These are phyloP conservation scores for Cheirogaleus medius DNA, from an alignment of 2,113 vertebrate species.

Conservation along the genomic window DNA sequence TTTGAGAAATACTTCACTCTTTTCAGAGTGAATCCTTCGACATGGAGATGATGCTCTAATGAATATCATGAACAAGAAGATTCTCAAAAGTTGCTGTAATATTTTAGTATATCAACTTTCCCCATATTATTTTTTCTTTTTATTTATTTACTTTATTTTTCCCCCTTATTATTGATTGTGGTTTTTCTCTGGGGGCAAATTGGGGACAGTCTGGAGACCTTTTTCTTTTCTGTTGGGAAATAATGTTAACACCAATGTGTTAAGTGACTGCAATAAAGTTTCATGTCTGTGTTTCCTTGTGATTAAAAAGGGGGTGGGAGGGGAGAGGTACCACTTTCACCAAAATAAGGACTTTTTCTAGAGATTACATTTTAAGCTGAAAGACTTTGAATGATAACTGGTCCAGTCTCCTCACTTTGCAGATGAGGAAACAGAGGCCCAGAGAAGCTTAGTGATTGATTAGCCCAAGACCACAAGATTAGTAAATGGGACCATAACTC, in stretches of 20 bases:
- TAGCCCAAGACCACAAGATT: neutral
- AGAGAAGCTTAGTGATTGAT: neutral
- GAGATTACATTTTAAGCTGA: neutral
- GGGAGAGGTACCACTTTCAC: conserved; percentile 24
- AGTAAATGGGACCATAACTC: neutral
- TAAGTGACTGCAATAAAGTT: conserved; percentile 75
- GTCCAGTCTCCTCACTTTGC: neutral
- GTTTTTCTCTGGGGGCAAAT: conserved; percentile 14
- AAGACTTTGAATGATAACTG: neutral
- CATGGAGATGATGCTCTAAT: neutral
- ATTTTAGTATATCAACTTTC: conserved; percentile 37
- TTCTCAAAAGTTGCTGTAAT: conserved; percentile 20
- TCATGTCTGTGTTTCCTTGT: conserved; percentile 67
- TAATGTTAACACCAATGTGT: conserved; percentile 66
- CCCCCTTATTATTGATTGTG: neutral
- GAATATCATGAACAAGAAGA: conserved; percentile 44
- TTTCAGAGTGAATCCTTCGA: conserved; percentile 44
- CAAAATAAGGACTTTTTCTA: conserved; percentile 39
- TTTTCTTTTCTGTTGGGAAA: conserved; percentile 69
- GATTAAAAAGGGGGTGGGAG: conserved; percentile 30
- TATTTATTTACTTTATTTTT: neutral
- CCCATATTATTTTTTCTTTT: neutral
- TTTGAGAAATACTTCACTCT: conserved; percentile 38
- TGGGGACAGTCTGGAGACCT: neutral
- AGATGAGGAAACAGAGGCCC: conserved; percentile 22